phyloP scores from a whole-genome alignment of 1,140 invertebrate species.

The Bradysia coprophila region DNA sequence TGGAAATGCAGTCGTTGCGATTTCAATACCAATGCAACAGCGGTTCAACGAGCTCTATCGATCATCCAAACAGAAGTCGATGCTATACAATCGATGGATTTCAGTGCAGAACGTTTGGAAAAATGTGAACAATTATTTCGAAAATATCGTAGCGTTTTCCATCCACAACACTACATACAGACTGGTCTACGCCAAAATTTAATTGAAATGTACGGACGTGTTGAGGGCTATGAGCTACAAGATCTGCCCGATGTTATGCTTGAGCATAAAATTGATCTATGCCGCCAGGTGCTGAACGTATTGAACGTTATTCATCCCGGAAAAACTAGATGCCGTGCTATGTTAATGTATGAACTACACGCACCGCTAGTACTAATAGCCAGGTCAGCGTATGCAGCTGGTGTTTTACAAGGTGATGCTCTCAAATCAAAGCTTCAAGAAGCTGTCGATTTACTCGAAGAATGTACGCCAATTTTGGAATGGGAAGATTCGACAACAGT shows the following conservation, averaged over 20 bases:
- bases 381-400: constrained; percentile 36
- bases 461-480: constrained; percentile 39
- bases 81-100: constrained; percentile 15
- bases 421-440: constrained; percentile 43
- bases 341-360: constrained; percentile 60
- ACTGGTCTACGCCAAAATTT: constrained; percentile 41
- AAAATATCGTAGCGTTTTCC: constrained; percentile 41
- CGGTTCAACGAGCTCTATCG: constrained; percentile 27
- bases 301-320: constrained; percentile 58
- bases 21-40: constrained; percentile 33
- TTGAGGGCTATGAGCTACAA: constrained; percentile 45
- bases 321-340: constrained; percentile 48
- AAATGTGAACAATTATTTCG: constrained; percentile 32
- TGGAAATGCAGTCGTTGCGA: constrained; percentile 60
- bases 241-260: constrained; percentile 49
- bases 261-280: constrained; percentile 55
- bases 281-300: constrained; percentile 41
- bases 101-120: constrained; percentile 3
- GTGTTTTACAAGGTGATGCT: constrained; percentile 33
- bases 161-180: constrained; percentile 50
- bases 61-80: constrained; percentile 25
- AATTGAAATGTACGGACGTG: constrained; percentile 54
- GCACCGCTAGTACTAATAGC: constrained; percentile 51
- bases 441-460: constrained; percentile 33
- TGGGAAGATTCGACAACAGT: constrained; percentile 44